Conservation (phyloP, 2,888 invertebrate genomes). For the Ochropacha duplaris region DNA sequence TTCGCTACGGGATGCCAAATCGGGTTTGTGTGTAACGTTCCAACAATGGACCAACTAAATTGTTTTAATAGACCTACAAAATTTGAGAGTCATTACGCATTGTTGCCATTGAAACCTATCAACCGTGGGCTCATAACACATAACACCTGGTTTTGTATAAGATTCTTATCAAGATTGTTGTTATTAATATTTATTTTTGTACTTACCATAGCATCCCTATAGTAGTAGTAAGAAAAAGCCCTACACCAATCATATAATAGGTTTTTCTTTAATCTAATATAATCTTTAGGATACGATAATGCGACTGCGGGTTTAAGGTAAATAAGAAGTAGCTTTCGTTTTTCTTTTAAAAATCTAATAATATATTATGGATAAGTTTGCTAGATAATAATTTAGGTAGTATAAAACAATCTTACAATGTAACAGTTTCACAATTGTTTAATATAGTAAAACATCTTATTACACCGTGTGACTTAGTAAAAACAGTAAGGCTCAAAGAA, state of each 20-base stretch:
- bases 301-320: no score
- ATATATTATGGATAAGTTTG: no score
- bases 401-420: no score
- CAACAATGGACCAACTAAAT: constrained; percentile 75
- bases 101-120: constrained; percentile 62
- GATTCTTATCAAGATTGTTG: constrained; percentile 66
- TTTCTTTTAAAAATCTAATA: no score
- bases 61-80: constrained; percentile 76
- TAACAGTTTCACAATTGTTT: background rate
- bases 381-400: no score
- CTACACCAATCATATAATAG: no score
- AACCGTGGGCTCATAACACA: constrained; percentile 48
- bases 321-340: no score
- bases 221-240: no score
- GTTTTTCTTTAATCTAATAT: no score
- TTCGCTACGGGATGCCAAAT: constrained; percentile 69
- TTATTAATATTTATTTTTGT: constrained; percentile 55
- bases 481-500: constrained; percentile 43
- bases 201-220: background rate
- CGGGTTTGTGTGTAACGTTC: constrained; percentile 62
- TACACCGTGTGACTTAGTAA: constrained; percentile 23
- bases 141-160: constrained; percentile 67
- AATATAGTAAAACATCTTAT: background rate
- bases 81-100: constrained; percentile 71
- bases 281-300: no score